Base-by-base conservation (phyloP, 2,113 vertebrate genomes). In the Ammodytes marinus region DNA sequence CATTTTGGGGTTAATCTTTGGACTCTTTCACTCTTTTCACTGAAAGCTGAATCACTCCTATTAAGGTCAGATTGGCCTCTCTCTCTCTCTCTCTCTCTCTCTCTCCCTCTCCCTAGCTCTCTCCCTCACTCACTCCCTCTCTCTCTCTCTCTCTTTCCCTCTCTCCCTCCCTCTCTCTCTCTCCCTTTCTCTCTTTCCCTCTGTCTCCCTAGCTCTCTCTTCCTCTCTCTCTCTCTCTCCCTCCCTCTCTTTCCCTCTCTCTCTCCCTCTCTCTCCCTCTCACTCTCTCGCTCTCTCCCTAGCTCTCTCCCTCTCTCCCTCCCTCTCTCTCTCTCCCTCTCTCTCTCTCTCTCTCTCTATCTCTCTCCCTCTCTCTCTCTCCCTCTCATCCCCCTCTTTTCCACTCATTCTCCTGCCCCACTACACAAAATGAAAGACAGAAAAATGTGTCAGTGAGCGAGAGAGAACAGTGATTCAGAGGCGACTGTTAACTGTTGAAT, bases 361-460 rank as follows among this genome's bases (percentile, higher is more conserved):
- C 27, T 2, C 27, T 27, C 27, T 27, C 27, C 2, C 27, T 42
- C 15, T 66, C 35, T 60, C 63, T 47, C 67, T 53, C 64, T 54
- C 59, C 40, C 46, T 60, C 3, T n/a, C 27, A 27, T 27, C 27
- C 27, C 27, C 27, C 27, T 27, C 27, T 27, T 27, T 27, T 27
- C 27, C 2, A 40, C 80, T 85, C 86, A 90, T 94, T 93, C 94
- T 93, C 90, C 89, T 91, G 86, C 77, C 84, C 27, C 91, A 86
- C 72, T 91, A 87, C 82, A 91, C 93, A 93, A 54, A 76, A 82
- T 93, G 90, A 95, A 94, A 87, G 87, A 82, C 59, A 73, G 46
- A 87, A 77, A 81, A 83, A 86, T 84, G 88, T 71, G 71, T 57
- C 78, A 27, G 50, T 65, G 37, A 71, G 74, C 73, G 70, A 2